Conservation (phyloP, 2,888 invertebrate species). For the Trissolcus japonicus region DNA sequence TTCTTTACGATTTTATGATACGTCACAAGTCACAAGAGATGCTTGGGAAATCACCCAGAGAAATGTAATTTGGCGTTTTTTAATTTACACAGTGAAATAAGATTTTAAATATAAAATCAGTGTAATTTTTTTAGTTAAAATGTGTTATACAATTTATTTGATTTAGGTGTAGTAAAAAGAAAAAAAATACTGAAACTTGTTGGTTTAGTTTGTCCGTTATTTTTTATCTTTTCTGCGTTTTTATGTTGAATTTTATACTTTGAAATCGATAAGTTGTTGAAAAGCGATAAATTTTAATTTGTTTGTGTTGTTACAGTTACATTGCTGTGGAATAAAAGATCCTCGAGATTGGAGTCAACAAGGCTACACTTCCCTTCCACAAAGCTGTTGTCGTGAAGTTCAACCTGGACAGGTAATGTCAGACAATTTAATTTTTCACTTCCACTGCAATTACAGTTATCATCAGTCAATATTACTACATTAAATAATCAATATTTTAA, state of each 20-base stretch:
- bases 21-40: constrained; percentile 82
- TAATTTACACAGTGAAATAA: background rate
- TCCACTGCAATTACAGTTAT: background rate
- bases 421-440: background rate
- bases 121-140: too few relatives aligned
- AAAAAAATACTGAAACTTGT: too few relatives aligned
- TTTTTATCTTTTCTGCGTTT: too few relatives aligned
- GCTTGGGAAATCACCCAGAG: constrained; percentile 94
- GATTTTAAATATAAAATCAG: too few relatives aligned
- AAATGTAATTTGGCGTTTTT: constrained; percentile 72
- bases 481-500: background rate
- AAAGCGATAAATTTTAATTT: constrained; percentile 1
- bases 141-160: too few relatives aligned
- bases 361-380: constrained; percentile 78
- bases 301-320: constrained; percentile 78
- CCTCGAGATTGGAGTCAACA: constrained; percentile 86
- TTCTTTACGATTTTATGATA: constrained; percentile 85
- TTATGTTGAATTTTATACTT: background rate
- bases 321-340: constrained; percentile 89
- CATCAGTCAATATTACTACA: background rate
- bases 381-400: constrained; percentile 84
- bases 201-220: too few relatives aligned
- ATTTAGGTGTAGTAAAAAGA: too few relatives aligned
- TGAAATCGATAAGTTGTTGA: background rate
- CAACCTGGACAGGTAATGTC: constrained; percentile 78